Conservation (phyloP, 2,113 vertebrate species). For the Lynx canadensis region DNA sequence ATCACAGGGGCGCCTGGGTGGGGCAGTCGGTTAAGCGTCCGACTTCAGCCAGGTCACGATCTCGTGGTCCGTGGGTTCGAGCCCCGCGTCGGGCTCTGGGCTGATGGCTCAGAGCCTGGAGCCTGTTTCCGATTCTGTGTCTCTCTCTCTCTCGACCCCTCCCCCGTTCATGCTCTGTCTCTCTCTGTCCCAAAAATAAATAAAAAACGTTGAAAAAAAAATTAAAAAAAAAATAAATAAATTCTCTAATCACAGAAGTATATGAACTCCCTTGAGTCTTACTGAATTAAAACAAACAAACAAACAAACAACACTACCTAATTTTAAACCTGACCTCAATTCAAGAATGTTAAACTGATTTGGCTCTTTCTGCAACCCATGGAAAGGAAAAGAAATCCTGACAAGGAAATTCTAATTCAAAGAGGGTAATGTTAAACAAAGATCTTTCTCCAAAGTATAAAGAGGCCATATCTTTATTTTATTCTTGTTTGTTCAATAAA, state of each 20-base stretch:
- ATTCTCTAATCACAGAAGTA: conserved; percentile 2
- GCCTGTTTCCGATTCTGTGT: too few relatives aligned
- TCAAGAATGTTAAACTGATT: neutral
- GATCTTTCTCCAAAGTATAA: neutral
- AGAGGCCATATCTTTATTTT: conserved; percentile 40
- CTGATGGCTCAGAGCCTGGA: too few relatives aligned
- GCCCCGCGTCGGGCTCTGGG: too few relatives aligned
- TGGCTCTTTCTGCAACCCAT: neutral
- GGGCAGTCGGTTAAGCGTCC: too few relatives aligned
- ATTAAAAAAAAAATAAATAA: neutral
- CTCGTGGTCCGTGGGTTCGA: too few relatives aligned
- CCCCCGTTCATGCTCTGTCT: too few relatives aligned
- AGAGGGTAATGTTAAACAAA: neutral
- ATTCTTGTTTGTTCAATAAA: conserved; percentile 39
- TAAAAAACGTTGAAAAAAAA: too few relatives aligned
- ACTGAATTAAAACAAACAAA: neutral
- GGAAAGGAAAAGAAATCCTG: neutral
- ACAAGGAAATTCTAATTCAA: conserved; percentile 11
- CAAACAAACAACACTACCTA: neutral
- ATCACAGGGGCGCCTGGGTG: neutral
- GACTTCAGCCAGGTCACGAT: too few relatives aligned
- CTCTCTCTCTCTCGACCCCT: too few relatives aligned
- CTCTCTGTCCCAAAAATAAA: too few relatives aligned
- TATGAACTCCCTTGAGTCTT: neutral
- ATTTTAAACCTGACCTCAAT: neutral